A percentile compares a stretch with the other conserved stretches of the same genome.
Conservation (phyloP, 1,140 invertebrate genomes). For the Galleria mellonella region DNA sequence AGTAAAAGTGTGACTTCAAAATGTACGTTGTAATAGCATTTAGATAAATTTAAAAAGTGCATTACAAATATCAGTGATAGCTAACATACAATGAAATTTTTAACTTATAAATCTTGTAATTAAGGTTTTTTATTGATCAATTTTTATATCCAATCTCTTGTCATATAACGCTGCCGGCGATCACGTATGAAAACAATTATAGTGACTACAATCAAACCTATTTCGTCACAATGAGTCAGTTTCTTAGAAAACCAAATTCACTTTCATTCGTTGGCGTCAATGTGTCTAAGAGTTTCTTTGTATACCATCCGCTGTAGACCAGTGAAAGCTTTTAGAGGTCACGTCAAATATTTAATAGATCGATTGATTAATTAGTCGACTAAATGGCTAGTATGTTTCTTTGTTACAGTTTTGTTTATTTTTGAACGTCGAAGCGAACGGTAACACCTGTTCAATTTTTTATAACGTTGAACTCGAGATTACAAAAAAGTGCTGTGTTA, state of each 20-base stretch:
- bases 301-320: slow-evolving; percentile 3
- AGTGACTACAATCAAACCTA: neutral
- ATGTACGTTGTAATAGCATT: too few relatives aligned
- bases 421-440: neutral
- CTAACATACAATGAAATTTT: too few relatives aligned
- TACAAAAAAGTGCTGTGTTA: too few relatives aligned
- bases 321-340: neutral
- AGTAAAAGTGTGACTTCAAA: too few relatives aligned
- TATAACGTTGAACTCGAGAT: neutral
- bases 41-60: too few relatives aligned
- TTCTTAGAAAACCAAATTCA: slow-evolving; percentile 23
- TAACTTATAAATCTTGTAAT: too few relatives aligned
- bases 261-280: slow-evolving; percentile 43
- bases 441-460: neutral
- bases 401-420: neutral
- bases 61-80: too few relatives aligned
- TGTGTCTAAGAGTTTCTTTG: slow-evolving; percentile 31
- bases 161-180: too few relatives aligned
- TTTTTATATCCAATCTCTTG: too few relatives aligned
- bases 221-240: slow-evolving; percentile 6
- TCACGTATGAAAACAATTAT: too few relatives aligned
- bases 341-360: slow-evolving; percentile 1
- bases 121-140: too few relatives aligned
- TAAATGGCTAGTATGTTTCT: too few relatives aligned
- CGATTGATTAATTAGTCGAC: neutral